Base-by-base conservation (phyloP, 2,113 vertebrate genomes). In the Chrysemys picta region DNA sequence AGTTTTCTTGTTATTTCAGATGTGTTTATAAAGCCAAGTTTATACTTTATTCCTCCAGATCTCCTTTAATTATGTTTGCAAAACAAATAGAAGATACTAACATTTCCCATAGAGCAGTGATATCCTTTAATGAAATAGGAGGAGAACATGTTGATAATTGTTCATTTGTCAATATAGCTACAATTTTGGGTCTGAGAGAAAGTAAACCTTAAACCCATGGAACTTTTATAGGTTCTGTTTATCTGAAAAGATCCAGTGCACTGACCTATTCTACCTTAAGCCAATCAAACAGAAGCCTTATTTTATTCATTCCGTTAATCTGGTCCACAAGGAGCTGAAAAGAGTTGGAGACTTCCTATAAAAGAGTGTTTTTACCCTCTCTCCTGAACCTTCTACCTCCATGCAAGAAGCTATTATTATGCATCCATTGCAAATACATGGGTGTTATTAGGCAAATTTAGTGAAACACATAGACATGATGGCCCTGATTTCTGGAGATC, bases 241-340 rank as follows among this genome's bases (percentile, higher is more conserved):
- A 92, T 92, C 54, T 52, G 81, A 19, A 38, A 80, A 91, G 89
- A 92, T 25, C 59, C 83, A 87, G 72, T 16, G 21, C 85, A 93
- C 89, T 86, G 89, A 95, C 80, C 89, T 91, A 52, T 90, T 93
- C 90, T 62, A 90, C 94, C 86, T 89, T 81, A 87, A 94, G 93
- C 94, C 94, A 92, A 91, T 94, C 95, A 94, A 86, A 86, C 0
- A 0, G 75, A 91, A 81, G 54, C 22, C 59, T 89, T 54, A 8
- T 22, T 85, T 78, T 47, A 76, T 52, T 93, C 62, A 89, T 35
- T 81, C 38, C 10, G 94, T 31, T 45, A 21, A 53, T 81, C 85
- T 85, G 87, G 13, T 76, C 56, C 49, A 0, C 31, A 38, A 84
- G 25, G 49, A 52, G 29, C 91, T 89, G 78, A 38, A 90, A 86